Evolutionary conservation across 2,888 invertebrate species (phyloP).

Genomic region (Lasioglossum morio): DNA sequence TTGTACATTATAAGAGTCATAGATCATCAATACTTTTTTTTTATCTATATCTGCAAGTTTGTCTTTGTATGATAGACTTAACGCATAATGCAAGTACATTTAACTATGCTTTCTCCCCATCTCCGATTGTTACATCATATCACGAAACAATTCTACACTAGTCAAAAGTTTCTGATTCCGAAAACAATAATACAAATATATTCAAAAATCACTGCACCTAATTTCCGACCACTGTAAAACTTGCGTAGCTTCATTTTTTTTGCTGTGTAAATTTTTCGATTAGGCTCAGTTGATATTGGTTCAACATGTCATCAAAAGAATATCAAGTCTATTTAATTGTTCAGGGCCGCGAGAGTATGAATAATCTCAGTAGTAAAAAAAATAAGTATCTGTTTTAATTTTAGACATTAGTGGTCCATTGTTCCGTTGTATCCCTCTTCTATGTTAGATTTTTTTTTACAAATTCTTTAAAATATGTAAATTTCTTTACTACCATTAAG

Average conservation of each 20-base stretch:
- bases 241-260: slow-evolving; percentile 37
- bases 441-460: slow-evolving; percentile 48
- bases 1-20: slow-evolving; percentile 81
- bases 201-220: slow-evolving; percentile 34
- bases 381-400: slow-evolving; percentile 77
- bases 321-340: slow-evolving; percentile 66
- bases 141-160: slow-evolving; percentile 50
- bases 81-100: slow-evolving; percentile 48
- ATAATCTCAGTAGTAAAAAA: slow-evolving; percentile 79
- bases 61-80: slow-evolving; percentile 41
- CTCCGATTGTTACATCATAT: slow-evolving; percentile 34
- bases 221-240: slow-evolving; percentile 57
- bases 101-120: slow-evolving; percentile 24
- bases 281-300: slow-evolving; percentile 58
- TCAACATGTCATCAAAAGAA: slow-evolving; percentile 60
- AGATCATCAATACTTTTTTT: slow-evolving; percentile 59
- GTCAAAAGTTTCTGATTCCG: slow-evolving; percentile 17
- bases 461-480: slow-evolving; percentile 47
- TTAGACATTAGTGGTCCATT: slow-evolving; percentile 78
- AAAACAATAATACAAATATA: slow-evolving; percentile 48
- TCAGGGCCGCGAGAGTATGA: slow-evolving; percentile 68
- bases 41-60: slow-evolving; percentile 54
- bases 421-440: slow-evolving; percentile 72
- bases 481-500: slow-evolving; percentile 50
- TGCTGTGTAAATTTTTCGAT: slow-evolving; percentile 55